Percentiles rank a stretch among this genome's conserved stretches.
These are phyloP conservation scores for Drosophila phalerata DNA, from an alignment of 2,888 invertebrate species.

Conservation along the genomic window DNA sequence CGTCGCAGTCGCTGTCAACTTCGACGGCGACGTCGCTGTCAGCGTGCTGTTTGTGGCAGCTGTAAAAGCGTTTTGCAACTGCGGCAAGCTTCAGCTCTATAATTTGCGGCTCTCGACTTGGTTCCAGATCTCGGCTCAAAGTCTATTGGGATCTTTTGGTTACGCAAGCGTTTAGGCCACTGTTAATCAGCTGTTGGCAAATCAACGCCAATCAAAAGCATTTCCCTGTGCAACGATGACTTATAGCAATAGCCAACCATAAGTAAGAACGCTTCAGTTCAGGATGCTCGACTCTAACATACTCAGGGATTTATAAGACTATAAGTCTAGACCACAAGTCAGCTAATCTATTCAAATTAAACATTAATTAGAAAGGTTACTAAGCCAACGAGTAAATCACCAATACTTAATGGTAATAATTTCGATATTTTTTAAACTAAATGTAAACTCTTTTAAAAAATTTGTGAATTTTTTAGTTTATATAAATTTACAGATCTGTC, in stretches of 20 bases:
- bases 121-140: slow-evolving; percentile 1
- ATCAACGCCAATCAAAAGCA: slow-evolving; percentile 59
- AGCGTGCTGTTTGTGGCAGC: slow-evolving; percentile 16
- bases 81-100: slow-evolving; percentile 26
- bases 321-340: too few relatives aligned
- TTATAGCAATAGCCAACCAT: not conserved
- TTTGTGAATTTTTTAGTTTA: too few relatives aligned
- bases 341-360: too few relatives aligned
- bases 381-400: too few relatives aligned
- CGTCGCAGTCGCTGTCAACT: slow-evolving; percentile 10
- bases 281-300: not conserved
- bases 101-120: slow-evolving; percentile 41
- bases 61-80: slow-evolving; percentile 45
- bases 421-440: too few relatives aligned
- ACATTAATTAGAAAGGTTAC: too few relatives aligned
- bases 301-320: too few relatives aligned
- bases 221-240: not conserved
- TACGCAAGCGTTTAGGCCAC: slow-evolving; percentile 63
- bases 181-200: slow-evolving; percentile 65
- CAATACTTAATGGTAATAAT: too few relatives aligned
- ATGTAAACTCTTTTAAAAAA: too few relatives aligned
- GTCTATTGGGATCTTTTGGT: slow-evolving; percentile 19
- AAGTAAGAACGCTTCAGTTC: not conserved
- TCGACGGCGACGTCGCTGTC: slow-evolving; percentile 9
- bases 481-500: too few relatives aligned